phyloP scores from a whole-genome alignment of 2,113 vertebrate genomes.

The Seriola dumerili region DNA sequence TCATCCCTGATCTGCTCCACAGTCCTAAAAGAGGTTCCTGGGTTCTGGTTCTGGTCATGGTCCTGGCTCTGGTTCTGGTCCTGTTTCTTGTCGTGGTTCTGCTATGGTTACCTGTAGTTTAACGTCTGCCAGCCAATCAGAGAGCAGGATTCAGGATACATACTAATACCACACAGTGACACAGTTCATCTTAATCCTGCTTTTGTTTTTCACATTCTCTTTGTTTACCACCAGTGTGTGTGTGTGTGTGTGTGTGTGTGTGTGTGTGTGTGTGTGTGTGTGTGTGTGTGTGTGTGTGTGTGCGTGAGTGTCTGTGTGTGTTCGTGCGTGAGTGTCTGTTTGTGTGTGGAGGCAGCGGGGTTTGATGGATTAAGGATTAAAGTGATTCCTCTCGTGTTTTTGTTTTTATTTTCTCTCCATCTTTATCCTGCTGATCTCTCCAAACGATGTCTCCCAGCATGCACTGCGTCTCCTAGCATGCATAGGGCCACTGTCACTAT shows the following conservation, averaged over 20 bases:
- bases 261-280: too few relatives aligned
- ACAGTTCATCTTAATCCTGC: slow-evolving; percentile 7
- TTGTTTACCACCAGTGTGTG: not conserved
- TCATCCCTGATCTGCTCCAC: too few relatives aligned
- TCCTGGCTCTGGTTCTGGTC: too few relatives aligned
- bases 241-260: not conserved
- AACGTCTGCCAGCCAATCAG: not conserved
- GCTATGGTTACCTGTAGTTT: not conserved
- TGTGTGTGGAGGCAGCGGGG: too few relatives aligned
- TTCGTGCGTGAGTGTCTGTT: too few relatives aligned
- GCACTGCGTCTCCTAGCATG: not conserved
- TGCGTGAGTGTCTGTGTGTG: not conserved
- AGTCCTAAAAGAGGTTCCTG: too few relatives aligned
- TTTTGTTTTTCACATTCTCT: slow-evolving; percentile 17
- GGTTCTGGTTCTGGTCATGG: too few relatives aligned
- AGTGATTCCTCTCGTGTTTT: not conserved
- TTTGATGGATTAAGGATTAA: slow-evolving; percentile 16
- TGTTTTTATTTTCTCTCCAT: slow-evolving; percentile 14
- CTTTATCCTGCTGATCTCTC: not conserved
- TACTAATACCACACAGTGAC: too few relatives aligned
- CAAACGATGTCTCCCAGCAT: slow-evolving; percentile 11
- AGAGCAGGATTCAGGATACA: not conserved
- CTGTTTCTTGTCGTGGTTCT: too few relatives aligned
- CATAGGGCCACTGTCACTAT: too few relatives aligned
- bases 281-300: not conserved